Evolutionary conservation across 2,113 vertebrate genomes (phyloP), one percentile per base, ranked within the genome.

Genomic region (Macaca nemestrina): DNA sequence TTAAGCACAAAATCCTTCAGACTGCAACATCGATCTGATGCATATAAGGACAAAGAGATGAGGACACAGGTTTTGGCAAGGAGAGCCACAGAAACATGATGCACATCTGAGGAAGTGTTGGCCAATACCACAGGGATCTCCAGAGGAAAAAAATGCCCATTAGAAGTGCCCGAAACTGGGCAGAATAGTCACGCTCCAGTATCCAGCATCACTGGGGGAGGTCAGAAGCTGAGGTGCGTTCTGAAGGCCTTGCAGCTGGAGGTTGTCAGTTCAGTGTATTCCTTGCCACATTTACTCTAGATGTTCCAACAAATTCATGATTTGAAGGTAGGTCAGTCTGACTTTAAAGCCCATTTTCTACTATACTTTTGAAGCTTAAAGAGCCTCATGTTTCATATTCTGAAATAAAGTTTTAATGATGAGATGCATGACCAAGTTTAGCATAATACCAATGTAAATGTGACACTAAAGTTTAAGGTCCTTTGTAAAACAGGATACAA

Each of bases 391-490:
- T 59, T 40, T 85, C 13, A 48, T 70, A 78, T 85, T 76, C 8
- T 70, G 52, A 94, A 85, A 45, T 68, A 72, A 72, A 93, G 38
- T 80, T 83, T 83, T 78, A 55, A 55, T 92, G 88, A 85, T 75
- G 52, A 67, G 79, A 27, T 25, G 17, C 17, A 8, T 40, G 50
- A 59, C 55, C 38, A 67, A 11, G 38, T 55, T 43, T 32, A 22
- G 3, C 50, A 45, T 43, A 64, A 76, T 35, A 76, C 18, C 17
- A 48, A 48, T 45, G 61, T 20, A 85, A 64, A 73, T 13, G 50
- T 0, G 16, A 67, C 61, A 9, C 3, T 70, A 10, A 25, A 70
- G 80, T 32, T 95, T 57, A 59, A 84, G 61, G 59, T 27, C 57
- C 22, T 27, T 0, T 3, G 7, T 27, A 50, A 64, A 45, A 64